Conservation (phyloP, 2,888 invertebrate genomes). For the Lagria hirta region DNA sequence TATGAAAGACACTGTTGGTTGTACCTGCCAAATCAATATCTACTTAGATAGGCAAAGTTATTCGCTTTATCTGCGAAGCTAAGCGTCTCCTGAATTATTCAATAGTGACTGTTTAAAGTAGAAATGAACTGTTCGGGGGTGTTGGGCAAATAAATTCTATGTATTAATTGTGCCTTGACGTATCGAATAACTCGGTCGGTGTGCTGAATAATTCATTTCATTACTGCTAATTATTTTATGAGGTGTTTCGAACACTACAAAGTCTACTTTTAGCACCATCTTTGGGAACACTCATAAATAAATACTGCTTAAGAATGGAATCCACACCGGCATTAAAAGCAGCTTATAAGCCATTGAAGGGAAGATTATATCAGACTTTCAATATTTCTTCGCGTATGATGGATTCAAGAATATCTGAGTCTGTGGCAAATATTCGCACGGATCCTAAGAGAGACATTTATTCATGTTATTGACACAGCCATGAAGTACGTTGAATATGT, state of each 20-base stretch:
- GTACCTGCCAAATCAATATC: slow-evolving; percentile 24
- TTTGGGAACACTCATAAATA: too few relatives aligned
- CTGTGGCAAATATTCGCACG: too few relatives aligned
- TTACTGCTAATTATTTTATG: slow-evolving; percentile 19
- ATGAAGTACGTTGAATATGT: too few relatives aligned
- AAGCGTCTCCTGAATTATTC: slow-evolving; percentile 25
- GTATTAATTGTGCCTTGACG: slow-evolving; percentile 19
- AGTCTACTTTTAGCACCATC: too few relatives aligned
- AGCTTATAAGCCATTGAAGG: too few relatives aligned
- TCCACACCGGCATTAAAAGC: too few relatives aligned
- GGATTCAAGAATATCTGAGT: too few relatives aligned
- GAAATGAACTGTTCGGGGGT: slow-evolving; percentile 22
- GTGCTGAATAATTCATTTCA: slow-evolving; percentile 22
- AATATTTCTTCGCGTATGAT: too few relatives aligned
- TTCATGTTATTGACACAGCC: too few relatives aligned
- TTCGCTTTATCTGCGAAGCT: slow-evolving; percentile 24
- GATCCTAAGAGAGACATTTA: too few relatives aligned
- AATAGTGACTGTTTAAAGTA: slow-evolving; percentile 16
- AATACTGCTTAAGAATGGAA: too few relatives aligned
- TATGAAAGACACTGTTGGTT: slow-evolving; percentile 16
- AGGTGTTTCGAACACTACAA: slow-evolving; percentile 4
- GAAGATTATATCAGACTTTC: too few relatives aligned
- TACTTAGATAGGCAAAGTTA: slow-evolving; percentile 27
- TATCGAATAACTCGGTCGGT: slow-evolving; percentile 12
- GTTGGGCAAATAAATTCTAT: slow-evolving; percentile 15